Conservation (phyloP, 2,797 vertebrate genomes). For the Arnoldichthys spilopterus region DNA sequence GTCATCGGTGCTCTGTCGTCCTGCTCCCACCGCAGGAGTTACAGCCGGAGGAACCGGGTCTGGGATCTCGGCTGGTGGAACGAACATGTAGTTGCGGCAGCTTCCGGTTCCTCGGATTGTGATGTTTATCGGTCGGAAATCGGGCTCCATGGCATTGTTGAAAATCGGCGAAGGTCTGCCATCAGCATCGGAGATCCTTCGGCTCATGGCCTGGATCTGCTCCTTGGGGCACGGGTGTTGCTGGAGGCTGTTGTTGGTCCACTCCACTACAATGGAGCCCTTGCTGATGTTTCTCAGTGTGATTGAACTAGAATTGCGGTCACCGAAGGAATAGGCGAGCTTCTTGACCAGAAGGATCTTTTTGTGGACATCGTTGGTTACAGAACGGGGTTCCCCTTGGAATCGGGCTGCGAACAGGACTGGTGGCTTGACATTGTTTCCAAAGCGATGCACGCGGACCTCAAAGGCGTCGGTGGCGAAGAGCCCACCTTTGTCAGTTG, state of each 20-base stretch:
- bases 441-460: constrained; percentile 89
- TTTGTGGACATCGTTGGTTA: constrained; percentile 87
- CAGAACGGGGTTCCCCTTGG: constrained; percentile 82
- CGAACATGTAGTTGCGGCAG: constrained; percentile 85
- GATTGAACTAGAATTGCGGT: constrained; percentile 92
- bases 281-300: constrained; percentile 88
- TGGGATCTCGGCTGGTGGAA: constrained; percentile 76
- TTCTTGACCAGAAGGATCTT: constrained; percentile 94
- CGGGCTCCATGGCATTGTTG: constrained; percentile 82
- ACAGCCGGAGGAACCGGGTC: constrained; percentile 72
- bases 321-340: constrained; percentile 87
- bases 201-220: constrained; percentile 84
- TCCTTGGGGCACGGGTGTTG: constrained; percentile 90
- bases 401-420: constrained; percentile 88
- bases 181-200: constrained; percentile 77
- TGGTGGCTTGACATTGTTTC: constrained; percentile 82
- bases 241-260: constrained; percentile 94
- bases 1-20: constrained; percentile 91
- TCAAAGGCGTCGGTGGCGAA: constrained; percentile 92
- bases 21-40: constrained; percentile 79
- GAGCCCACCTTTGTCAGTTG: constrained; percentile 91
- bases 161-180: constrained; percentile 81
- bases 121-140: constrained; percentile 86
- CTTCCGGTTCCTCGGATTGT: constrained; percentile 82
- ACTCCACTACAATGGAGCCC: constrained; percentile 92